Evolutionary conservation across 2,797 vertebrate genomes (phyloP).

Genomic region (Myotis daubentonii): DNA sequence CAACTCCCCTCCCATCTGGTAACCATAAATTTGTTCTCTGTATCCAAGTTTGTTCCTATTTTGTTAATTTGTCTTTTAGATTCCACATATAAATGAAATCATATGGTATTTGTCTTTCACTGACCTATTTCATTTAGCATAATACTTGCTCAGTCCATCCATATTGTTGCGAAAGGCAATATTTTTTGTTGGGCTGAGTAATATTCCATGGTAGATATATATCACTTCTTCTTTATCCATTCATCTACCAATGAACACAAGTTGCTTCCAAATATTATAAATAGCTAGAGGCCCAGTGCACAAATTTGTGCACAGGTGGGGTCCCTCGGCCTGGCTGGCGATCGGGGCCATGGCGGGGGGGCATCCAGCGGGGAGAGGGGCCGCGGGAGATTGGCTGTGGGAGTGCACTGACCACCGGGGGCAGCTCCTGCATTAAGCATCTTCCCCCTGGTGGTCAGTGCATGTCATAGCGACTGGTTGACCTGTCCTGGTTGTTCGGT

Average conservation of each 20-base stretch:
- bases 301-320: too few species aligned
- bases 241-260: neutral
- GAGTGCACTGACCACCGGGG: too few species aligned
- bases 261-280: neutral
- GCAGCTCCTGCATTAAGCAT: too few species aligned
- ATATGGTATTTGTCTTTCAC: neutral
- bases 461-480: too few species aligned
- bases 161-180: neutral
- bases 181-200: neutral
- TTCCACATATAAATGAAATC: neutral
- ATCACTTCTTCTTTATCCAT: neutral
- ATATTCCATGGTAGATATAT: neutral
- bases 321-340: too few species aligned
- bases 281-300: neutral
- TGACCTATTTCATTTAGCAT: neutral
- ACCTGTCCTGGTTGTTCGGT: too few species aligned
- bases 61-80: neutral
- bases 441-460: too few species aligned
- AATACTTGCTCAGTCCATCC: neutral
- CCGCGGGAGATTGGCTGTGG: too few species aligned
- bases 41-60: neutral
- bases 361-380: too few species aligned
- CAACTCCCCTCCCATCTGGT: neutral
- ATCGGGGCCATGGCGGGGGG: too few species aligned
- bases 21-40: neutral